phyloP scores from a whole-genome alignment of 2,113 vertebrate species.

The Pantherophis guttatus region DNA sequence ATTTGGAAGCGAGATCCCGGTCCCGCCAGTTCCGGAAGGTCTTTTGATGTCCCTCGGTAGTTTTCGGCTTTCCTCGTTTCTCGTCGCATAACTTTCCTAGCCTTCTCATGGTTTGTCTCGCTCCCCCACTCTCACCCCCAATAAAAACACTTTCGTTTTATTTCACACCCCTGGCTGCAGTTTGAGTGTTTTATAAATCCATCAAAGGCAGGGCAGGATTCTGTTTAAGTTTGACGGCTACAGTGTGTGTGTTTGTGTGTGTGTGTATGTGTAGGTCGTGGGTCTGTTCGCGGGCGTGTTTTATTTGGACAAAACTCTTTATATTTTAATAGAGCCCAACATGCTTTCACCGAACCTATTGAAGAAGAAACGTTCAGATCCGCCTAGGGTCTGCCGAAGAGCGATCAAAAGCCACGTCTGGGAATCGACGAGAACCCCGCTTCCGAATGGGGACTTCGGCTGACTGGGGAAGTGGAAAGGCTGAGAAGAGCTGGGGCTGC shows the following conservation, averaged over 20 bases:
- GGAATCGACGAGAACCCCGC: conserved; percentile 33
- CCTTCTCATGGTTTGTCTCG: neutral
- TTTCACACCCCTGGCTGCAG: conserved; percentile 36
- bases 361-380: conserved; percentile 51
- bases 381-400: conserved; percentile 34
- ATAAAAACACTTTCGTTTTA: neutral
- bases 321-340: conserved; percentile 40
- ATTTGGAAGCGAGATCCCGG: too few species aligned
- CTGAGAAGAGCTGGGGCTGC: conserved; percentile 15
- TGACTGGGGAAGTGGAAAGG: neutral
- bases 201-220: conserved; percentile 41
- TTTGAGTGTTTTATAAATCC: conserved; percentile 41
- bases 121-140: neutral
- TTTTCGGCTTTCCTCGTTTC: too few species aligned
- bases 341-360: neutral
- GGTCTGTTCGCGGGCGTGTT: neutral
- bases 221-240: neutral
- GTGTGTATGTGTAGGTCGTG: too few species aligned
- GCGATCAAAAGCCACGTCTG: conserved; percentile 19
- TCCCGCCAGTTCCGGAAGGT: neutral
- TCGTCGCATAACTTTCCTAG: neutral
- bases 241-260: neutral
- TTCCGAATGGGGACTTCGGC: conserved; percentile 20
- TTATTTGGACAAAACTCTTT: conserved; percentile 41
- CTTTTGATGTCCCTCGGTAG: neutral